These are phyloP conservation scores for Paraescarpia echinospica DNA, from an alignment of 1,140 invertebrate genomes.

Conservation along the genomic window DNA sequence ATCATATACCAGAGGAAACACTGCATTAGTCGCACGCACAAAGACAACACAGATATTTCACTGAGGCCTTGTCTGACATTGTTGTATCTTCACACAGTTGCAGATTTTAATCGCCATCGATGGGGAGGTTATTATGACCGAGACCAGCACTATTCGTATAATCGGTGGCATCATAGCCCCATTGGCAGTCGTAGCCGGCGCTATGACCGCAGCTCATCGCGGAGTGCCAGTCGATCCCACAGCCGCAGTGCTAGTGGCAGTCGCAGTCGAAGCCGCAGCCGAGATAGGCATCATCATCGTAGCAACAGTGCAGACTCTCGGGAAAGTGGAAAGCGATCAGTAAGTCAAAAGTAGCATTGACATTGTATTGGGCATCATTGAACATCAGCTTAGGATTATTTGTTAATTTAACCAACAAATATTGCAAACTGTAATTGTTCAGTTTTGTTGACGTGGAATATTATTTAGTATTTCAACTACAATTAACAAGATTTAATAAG, in stretches of 20 bases:
- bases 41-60: too few relatives aligned
- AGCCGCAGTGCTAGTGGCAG: slow-evolving; percentile 17
- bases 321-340: background rate
- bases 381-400: too few relatives aligned
- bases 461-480: too few relatives aligned
- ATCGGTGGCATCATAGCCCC: slow-evolving; percentile 14
- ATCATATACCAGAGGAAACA: too few relatives aligned
- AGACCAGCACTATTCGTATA: slow-evolving; percentile 7
- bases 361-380: background rate
- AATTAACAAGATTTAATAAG: too few relatives aligned
- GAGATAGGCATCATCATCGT: slow-evolving; percentile 10
- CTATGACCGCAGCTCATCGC: slow-evolving; percentile 19
- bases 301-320: background rate
- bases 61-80: background rate
- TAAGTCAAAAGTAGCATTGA: background rate
- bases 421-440: too few relatives aligned
- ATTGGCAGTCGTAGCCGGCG: slow-evolving; percentile 11
- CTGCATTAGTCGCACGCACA: too few relatives aligned
- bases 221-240: background rate
- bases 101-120: slow-evolving; percentile 2
- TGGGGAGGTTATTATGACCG: slow-evolving; percentile 20
- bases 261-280: slow-evolving; percentile 25
- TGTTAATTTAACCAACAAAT: too few relatives aligned
- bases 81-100: slow-evolving; percentile 5
- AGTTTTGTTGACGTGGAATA: too few relatives aligned